Evolutionary conservation across 2,888 invertebrate species (phyloP).

Genomic region (Protodeltote pygarga): DNA sequence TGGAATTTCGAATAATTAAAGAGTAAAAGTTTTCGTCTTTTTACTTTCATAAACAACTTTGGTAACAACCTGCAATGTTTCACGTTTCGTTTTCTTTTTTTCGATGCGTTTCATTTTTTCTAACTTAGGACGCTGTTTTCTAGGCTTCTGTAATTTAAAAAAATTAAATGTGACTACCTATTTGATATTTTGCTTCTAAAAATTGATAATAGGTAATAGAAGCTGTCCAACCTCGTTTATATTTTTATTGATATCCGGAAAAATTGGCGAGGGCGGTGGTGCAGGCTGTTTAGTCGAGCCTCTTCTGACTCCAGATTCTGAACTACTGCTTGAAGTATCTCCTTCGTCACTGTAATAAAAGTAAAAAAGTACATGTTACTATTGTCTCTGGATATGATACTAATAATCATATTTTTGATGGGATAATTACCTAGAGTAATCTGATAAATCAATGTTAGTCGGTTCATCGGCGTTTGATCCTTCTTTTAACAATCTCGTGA

Average conservation of each 20-base stretch:
- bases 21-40: constrained; percentile 4
- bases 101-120: constrained; percentile 80
- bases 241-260: constrained; percentile 76
- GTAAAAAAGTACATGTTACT: background rate
- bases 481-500: constrained; percentile 92
- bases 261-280: constrained; percentile 91
- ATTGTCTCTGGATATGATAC: background rate
- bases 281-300: constrained; percentile 85
- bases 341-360: constrained; percentile 90
- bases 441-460: constrained; percentile 93
- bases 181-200: background rate
- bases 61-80: constrained; percentile 85
- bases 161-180: background rate
- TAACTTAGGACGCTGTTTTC: constrained; percentile 71
- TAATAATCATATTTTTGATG: background rate
- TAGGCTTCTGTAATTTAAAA: constrained; percentile 74
- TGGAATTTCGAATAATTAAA: constrained; percentile 50
- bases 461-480: constrained; percentile 96
- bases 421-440: constrained; percentile 92
- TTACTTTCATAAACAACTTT: background rate
- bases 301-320: constrained; percentile 88
- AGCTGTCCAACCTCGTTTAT: constrained; percentile 59
- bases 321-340: constrained; percentile 91
- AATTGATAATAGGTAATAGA: background rate
- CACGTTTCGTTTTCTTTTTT: constrained; percentile 81